These are phyloP conservation scores for Acridotheres tristis DNA, from an alignment of 2,797 vertebrate species.

Conservation along the genomic window DNA sequence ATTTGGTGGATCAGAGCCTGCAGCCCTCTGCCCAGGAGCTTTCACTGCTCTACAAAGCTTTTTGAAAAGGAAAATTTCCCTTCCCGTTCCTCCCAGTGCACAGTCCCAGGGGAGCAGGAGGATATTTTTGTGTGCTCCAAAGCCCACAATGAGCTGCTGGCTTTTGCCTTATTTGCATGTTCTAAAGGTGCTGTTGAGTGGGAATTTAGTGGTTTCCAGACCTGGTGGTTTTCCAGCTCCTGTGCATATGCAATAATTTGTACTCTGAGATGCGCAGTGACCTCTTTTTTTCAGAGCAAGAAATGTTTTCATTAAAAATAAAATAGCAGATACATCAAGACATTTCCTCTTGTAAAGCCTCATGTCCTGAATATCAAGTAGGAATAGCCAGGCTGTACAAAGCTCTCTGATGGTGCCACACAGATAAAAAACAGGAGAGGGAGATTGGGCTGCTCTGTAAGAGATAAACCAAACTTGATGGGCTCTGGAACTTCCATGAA, in stretches of 20 bases:
- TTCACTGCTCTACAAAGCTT: not conserved
- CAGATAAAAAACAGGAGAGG: not conserved
- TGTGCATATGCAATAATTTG: conserved; percentile 16
- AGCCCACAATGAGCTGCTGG: not conserved
- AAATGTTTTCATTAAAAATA: conserved; percentile 69
- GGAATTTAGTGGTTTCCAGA: not conserved
- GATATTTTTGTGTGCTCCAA: not conserved
- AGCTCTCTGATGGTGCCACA: not conserved
- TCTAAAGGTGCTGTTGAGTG: not conserved
- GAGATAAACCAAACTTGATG: not conserved
- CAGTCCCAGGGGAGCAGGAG: not conserved
- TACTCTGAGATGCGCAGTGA: conserved; percentile 15
- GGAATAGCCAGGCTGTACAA: not conserved
- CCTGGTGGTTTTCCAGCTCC: not conserved
- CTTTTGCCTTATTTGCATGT: not conserved
- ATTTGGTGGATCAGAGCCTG: not conserved
- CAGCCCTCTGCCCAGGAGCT: not conserved
- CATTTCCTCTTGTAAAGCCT: conserved; percentile 30
- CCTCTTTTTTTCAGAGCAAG: conserved; percentile 44
- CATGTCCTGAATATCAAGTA: conserved; percentile 47
- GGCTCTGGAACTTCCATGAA: not conserved
- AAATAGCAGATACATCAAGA: conserved; percentile 54
- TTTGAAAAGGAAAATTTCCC: not conserved
- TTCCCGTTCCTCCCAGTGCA: fast-evolving
- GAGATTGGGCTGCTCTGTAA: not conserved